Evolutionary conservation across 2,797 vertebrate genomes (phyloP), one percentile per base, ranked within the genome.

Genomic region (Peromyscus nudipes): DNA sequence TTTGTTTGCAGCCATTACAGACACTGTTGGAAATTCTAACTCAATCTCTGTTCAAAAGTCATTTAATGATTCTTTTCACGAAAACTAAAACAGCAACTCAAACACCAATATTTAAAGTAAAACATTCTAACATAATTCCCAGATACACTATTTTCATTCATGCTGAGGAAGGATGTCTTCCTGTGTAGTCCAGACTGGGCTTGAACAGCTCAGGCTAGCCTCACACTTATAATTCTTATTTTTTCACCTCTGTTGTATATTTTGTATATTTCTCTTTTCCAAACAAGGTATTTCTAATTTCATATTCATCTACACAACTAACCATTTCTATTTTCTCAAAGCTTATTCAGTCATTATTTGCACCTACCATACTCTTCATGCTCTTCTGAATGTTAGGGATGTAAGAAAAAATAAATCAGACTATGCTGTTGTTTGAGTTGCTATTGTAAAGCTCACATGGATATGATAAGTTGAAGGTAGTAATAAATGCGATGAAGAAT

Each of bases 251-350:
- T 76, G 17, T 37, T 25, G 4, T 14, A 25, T 92, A 25, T 69
- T 4, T 37, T 84, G 21, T 4, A 5, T 69, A 71, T 69, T 69
- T 96, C 43, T 94, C 52, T 79, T 75, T 84, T 37, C 14, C 84
- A 77, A 85, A 11, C n/a, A 79, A 4, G 37, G 25, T 23, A 29
- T 88, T 94, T 92, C 67, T 91, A 75, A 77, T 89, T 79, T 90
- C 16, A 80, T 91, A 86, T 23, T 19, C 76, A 77, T 19, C 43
- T 46, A 52, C n/a, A 57, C 6, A 76, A 76, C 16, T 73, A 60
- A 64, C 64, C 27, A 89, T 77, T 90, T 94, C 55, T 89, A 52
- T 17, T 31, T 79, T 80, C 52, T 71, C 34, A 71, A 86, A 88
- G 83, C 10, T 67, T 13, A 65, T 91, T 95, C 25, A 71, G 25